These are phyloP conservation scores for Neoascia interrupta DNA, from an alignment of 2,888 invertebrate genomes.

Conservation along the genomic window DNA sequence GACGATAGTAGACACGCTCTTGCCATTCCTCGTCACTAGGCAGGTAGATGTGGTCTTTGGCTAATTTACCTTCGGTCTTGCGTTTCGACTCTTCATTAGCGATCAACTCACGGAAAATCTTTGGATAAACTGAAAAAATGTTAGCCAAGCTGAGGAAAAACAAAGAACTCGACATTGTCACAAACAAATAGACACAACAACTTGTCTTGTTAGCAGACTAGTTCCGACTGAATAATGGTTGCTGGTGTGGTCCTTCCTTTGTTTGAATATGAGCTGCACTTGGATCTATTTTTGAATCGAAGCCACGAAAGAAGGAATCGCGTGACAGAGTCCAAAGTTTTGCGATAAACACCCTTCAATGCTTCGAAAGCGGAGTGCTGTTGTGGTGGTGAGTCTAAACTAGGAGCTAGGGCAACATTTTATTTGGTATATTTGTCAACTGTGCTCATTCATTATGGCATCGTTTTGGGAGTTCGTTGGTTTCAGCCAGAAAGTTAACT, in stretches of 20 bases:
- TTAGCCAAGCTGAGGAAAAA: conserved; percentile 79
- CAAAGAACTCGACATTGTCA: conserved; percentile 76
- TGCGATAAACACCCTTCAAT: conserved; percentile 64
- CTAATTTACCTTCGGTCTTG: conserved; percentile 77
- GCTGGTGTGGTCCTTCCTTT: conserved; percentile 26
- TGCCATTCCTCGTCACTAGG: conserved; percentile 83
- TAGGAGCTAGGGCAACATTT: conserved; percentile 50
- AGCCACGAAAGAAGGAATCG: conserved; percentile 36
- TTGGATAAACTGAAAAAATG: conserved; percentile 85
- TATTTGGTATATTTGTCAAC: conserved; percentile 60
- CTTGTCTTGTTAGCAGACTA: conserved; percentile 48
- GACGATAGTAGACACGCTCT: conserved; percentile 81
- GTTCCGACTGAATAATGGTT: conserved; percentile 36
- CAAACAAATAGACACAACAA: conserved; percentile 10
- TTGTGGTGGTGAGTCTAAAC: neutral
- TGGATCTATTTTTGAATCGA: conserved; percentile 47
- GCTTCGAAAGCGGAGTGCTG: neutral
- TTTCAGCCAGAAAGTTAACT: neutral
- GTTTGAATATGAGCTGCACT: conserved; percentile 32
- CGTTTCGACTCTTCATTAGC: conserved; percentile 80
- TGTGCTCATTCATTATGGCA: conserved; percentile 28
- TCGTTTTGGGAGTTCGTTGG: neutral
- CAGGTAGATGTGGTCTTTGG: conserved; percentile 76
- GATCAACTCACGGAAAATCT: conserved; percentile 83
- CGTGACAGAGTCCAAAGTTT: conserved; percentile 47